These are phyloP conservation scores for Dexiosoma caninum DNA, from an alignment of 2,888 invertebrate genomes.

Conservation along the genomic window DNA sequence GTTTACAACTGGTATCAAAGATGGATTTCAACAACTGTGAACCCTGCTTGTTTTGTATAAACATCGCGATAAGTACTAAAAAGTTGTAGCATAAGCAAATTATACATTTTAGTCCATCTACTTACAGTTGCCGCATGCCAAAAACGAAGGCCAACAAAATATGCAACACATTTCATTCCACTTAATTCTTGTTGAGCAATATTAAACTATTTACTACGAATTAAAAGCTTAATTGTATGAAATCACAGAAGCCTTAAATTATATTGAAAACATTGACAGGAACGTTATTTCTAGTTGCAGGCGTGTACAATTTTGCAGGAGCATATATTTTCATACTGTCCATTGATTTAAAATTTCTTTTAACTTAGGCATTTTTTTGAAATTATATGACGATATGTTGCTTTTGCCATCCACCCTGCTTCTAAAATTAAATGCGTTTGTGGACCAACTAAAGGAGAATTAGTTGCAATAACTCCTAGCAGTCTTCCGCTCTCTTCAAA, in stretches of 20 bases:
- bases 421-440: neutral
- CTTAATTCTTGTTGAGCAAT: neutral
- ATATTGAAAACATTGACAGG: too few relatives aligned
- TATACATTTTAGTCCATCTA: neutral
- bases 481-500: too few relatives aligned
- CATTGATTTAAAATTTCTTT: too few relatives aligned
- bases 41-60: neutral
- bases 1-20: neutral
- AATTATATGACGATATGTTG: too few relatives aligned
- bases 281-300: too few relatives aligned
- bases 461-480: neutral
- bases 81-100: constrained; percentile 9
- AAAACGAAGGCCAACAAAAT: neutral
- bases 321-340: too few relatives aligned
- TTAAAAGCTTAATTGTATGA: neutral
- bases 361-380: too few relatives aligned
- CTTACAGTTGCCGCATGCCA: neutral
- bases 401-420: neutral
- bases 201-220: neutral
- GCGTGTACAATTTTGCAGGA: too few relatives aligned
- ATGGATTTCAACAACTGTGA: neutral
- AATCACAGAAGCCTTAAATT: too few relatives aligned
- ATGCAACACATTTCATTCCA: neutral
- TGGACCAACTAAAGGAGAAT: neutral
- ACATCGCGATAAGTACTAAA: neutral